Conservation (phyloP, 2,113 vertebrate genomes). For the Pygoscelis antarcticus region DNA sequence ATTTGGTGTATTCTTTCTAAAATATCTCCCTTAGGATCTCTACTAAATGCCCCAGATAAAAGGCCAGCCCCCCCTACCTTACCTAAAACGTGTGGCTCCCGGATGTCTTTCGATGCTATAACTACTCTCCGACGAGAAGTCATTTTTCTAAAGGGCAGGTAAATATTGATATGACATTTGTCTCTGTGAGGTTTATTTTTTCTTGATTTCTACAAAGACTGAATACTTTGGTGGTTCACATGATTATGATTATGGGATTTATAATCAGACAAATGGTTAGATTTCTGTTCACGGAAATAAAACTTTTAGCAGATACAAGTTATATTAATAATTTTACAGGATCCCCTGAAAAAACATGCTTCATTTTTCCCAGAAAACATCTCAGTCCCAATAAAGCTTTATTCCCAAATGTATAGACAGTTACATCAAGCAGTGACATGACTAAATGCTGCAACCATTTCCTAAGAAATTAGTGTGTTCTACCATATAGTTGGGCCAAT, state of each 20-base stretch:
- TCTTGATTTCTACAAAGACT: neutral
- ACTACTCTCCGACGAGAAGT: constrained; percentile 82
- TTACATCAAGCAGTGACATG: neutral
- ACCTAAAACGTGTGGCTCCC: constrained; percentile 79
- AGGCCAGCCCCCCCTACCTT: constrained; percentile 34
- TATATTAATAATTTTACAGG: neutral
- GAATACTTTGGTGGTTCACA: neutral
- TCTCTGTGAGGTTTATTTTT: neutral
- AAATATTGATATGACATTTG: constrained; percentile 17
- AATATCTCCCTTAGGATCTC: constrained; percentile 38
- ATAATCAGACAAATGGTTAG: neutral
- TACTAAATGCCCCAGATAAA: constrained; percentile 13
- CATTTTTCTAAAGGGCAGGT: constrained; percentile 92
- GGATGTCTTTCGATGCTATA: constrained; percentile 82
- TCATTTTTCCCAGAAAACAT: neutral
- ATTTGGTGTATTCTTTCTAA: neutral
- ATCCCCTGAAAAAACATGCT: neutral
- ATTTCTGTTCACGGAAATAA: neutral
- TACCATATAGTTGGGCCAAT: neutral
- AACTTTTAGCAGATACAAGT: neutral
- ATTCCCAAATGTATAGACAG: neutral
- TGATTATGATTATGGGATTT: neutral
- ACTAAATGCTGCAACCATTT: neutral
- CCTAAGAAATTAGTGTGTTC: neutral
- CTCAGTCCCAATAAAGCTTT: neutral